Evolutionary conservation across 2,888 invertebrate species (phyloP).

Genomic region (Tortrix viridana): DNA sequence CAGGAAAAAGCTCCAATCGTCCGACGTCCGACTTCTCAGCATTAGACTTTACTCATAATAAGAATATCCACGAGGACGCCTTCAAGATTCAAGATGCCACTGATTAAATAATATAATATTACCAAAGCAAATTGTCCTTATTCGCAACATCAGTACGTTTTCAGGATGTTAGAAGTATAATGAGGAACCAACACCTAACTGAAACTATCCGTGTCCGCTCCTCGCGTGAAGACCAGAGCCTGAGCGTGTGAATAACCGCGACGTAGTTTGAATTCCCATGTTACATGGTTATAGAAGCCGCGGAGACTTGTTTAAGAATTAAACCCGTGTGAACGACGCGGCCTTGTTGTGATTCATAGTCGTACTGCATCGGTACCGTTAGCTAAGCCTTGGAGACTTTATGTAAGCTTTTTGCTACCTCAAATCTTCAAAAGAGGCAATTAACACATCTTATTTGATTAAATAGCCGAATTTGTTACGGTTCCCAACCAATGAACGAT

Average conservation of each 20-base stretch:
- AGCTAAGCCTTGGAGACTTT: slow-evolving; percentile 23
- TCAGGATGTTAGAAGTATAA: neutral
- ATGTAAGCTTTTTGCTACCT: slow-evolving; percentile 10
- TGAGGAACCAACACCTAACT: neutral
- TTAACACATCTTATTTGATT: slow-evolving; percentile 1
- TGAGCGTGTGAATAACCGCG: slow-evolving; percentile 33
- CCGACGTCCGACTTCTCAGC: too few species aligned
- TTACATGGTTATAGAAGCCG: slow-evolving; percentile 42
- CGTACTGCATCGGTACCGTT: slow-evolving; percentile 16
- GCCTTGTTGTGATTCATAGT: slow-evolving; percentile 36
- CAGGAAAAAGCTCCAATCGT: too few species aligned
- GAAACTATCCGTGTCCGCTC: slow-evolving; percentile 5
- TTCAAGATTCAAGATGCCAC: too few species aligned
- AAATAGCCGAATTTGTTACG: slow-evolving; percentile 7
- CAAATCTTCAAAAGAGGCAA: neutral
- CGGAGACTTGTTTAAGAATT: slow-evolving; percentile 47
- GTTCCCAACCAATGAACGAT: neutral
- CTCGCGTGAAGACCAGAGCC: slow-evolving; percentile 20
- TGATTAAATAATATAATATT: too few species aligned
- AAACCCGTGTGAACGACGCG: slow-evolving; percentile 70
- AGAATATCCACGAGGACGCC: too few species aligned
- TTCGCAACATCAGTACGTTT: too few species aligned
- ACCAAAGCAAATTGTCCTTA: too few species aligned
- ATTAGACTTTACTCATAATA: too few species aligned
- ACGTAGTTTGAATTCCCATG: slow-evolving; percentile 51